Percentiles rank a stretch among this genome's conserved stretches.
These are phyloP conservation scores for Drosophila infuscata DNA, from an alignment of 2,888 invertebrate species.

Conservation along the genomic window DNA sequence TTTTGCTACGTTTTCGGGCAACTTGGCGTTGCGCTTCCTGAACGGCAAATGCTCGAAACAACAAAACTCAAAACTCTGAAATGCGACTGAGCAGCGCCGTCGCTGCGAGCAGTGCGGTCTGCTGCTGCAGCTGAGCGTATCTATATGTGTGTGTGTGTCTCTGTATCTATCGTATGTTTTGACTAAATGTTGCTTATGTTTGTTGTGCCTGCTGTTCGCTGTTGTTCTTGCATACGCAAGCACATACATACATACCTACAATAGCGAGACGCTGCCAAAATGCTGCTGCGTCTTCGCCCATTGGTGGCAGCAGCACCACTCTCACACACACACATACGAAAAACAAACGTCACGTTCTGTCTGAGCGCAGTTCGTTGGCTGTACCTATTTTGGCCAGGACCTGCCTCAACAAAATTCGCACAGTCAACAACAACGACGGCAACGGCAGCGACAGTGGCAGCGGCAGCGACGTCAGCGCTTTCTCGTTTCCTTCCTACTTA, in stretches of 20 bases:
- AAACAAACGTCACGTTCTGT: conserved; percentile 44
- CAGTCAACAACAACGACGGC: conserved; percentile 41
- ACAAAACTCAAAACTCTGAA: conserved; percentile 68
- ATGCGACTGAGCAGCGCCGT: conserved; percentile 48
- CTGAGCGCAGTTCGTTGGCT: conserved; percentile 83
- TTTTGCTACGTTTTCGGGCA: conserved; percentile 60
- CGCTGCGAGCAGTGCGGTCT: conserved; percentile 25
- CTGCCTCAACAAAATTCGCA: conserved; percentile 83
- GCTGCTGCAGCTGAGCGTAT: conserved; percentile 39
- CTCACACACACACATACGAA: conserved; percentile 20
- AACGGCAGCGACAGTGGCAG: conserved; percentile 14
- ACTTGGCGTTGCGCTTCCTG: conserved; percentile 74
- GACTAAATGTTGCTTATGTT: conserved; percentile 77
- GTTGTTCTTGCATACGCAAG: conserved; percentile 19
- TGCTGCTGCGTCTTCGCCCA: conserved; percentile 73
- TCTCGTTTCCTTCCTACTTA: conserved; percentile 80
- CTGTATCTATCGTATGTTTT: conserved; percentile 75
- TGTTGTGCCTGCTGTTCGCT: conserved; percentile 65
- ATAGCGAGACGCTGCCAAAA: conserved; percentile 62
- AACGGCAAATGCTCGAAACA: conserved; percentile 75
- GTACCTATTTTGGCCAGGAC: conserved; percentile 84
- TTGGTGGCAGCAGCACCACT: conserved; percentile 51
- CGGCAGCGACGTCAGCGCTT: conserved; percentile 45
- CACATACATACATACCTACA: conserved; percentile 51
- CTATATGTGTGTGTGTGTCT: conserved; percentile 36